Evolutionary conservation across 2,113 vertebrate species (phyloP).

Genomic region (Leptodactylus fuscus): DNA sequence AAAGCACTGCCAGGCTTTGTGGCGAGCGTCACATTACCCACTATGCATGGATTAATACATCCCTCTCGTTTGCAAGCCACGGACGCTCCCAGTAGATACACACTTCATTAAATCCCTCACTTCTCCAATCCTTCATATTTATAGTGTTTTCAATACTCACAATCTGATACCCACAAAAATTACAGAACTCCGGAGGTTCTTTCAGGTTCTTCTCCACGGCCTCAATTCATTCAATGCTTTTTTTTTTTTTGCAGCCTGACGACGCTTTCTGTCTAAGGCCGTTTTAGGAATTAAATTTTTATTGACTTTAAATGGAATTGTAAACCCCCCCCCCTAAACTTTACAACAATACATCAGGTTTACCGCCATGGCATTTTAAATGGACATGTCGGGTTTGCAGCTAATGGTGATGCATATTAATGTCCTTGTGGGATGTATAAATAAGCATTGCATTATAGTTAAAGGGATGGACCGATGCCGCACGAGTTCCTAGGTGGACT

Average conservation of each 20-base stretch:
- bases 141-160: constrained; percentile 42
- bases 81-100: constrained; percentile 35
- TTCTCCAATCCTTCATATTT: constrained; percentile 49
- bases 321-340: not conserved
- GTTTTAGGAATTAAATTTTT: not conserved
- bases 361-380: not conserved
- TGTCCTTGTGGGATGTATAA: not conserved
- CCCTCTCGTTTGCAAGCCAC: constrained; percentile 18
- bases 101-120: constrained; percentile 56
- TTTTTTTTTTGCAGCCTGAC: not conserved
- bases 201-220: constrained; percentile 5
- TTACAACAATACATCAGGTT: not conserved
- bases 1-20: constrained; percentile 49
- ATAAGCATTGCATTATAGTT: not conserved
- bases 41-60: constrained; percentile 50
- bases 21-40: constrained; percentile 18
- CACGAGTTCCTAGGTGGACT: no score
- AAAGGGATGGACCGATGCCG: not conserved
- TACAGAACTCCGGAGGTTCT: constrained; percentile 7
- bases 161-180: constrained; percentile 43
- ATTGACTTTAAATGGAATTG: not conserved
- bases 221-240: not conserved
- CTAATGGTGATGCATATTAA: not conserved
- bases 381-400: not conserved
- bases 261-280: not conserved